Percentiles rank a stretch among this genome's conserved stretches.
These are phyloP conservation scores for Cynopterus sphinx DNA, from an alignment of 2,797 vertebrate genomes.

Conservation along the genomic window DNA sequence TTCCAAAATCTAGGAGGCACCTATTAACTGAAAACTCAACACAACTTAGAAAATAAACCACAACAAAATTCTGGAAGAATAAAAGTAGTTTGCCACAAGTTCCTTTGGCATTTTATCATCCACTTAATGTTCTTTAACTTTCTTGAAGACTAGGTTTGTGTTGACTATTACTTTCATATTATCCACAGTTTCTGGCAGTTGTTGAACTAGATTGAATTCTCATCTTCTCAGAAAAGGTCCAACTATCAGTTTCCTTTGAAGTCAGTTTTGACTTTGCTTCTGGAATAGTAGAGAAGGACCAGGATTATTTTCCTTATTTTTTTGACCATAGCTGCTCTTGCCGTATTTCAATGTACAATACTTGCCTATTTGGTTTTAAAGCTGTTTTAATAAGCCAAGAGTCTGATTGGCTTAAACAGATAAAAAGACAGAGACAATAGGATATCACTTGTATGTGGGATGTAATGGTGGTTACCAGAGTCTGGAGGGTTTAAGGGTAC, in stretches of 20 bases:
- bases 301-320: constrained; percentile 21
- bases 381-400: neutral
- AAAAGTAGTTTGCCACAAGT: constrained; percentile 19
- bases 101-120: constrained; percentile 11
- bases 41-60: constrained; percentile 17
- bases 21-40: constrained; percentile 1
- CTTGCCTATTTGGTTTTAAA: constrained; percentile 24
- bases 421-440: neutral
- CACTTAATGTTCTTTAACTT: neutral
- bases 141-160: neutral
- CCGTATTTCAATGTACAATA: neutral
- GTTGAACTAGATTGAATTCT: constrained; percentile 7
- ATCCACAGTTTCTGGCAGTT: neutral
- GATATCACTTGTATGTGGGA: neutral
- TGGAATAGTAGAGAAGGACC: constrained; percentile 13
- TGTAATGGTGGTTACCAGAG: neutral
- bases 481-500: neutral
- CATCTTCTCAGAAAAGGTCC: constrained; percentile 13
- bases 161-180: neutral
- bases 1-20: neutral
- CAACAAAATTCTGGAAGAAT: constrained; percentile 28
- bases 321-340: neutral
- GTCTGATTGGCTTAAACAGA: neutral
- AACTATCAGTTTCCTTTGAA: constrained; percentile 16
- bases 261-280: constrained; percentile 24